A percentile compares a stretch with the other conserved stretches of the same genome.
Evolutionary conservation across 2,888 invertebrate genomes (phyloP).

Genomic region (Pinctada fucata): DNA sequence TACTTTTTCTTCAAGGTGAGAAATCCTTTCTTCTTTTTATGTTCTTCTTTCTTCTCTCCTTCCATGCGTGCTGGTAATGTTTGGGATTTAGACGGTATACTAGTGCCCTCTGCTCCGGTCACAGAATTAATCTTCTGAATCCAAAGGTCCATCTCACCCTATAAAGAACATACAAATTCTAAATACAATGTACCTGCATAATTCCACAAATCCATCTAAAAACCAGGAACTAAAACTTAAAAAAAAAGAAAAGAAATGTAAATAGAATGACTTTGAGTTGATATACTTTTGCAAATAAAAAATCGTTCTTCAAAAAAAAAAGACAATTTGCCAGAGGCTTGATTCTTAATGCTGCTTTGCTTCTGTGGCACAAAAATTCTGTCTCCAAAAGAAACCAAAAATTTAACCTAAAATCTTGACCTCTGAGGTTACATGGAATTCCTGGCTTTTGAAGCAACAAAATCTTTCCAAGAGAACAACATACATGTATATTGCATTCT

Average conservation of each 20-base stretch:
- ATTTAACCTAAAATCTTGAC: too few species aligned
- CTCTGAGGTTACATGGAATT: too few species aligned
- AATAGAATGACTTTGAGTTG: neutral
- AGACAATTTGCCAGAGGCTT: too few species aligned
- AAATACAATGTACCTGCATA: neutral
- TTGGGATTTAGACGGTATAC: conserved; percentile 86
- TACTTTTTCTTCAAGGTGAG: conserved; percentile 98
- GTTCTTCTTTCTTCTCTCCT: conserved; percentile 86
- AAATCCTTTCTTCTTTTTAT: conserved; percentile 97
- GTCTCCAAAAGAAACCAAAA: too few species aligned
- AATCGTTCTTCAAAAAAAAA: too few species aligned
- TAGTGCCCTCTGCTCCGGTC: conserved; percentile 80
- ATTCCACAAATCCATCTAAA: neutral
- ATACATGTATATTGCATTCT: too few species aligned
- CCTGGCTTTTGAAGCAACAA: too few species aligned
- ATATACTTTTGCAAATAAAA: neutral
- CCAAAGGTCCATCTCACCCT: conserved; percentile 96
- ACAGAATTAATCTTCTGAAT: conserved; percentile 86
- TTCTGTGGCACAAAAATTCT: too few species aligned
- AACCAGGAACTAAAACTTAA: neutral
- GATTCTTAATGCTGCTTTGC: too few species aligned
- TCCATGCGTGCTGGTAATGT: conserved; percentile 87
- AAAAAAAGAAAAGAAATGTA: neutral
- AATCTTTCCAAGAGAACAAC: too few species aligned
- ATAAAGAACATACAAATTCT: conserved; percentile 39